Evolutionary conservation across 2,888 invertebrate species (phyloP).

Genomic region (Eupithecia tripunctaria): DNA sequence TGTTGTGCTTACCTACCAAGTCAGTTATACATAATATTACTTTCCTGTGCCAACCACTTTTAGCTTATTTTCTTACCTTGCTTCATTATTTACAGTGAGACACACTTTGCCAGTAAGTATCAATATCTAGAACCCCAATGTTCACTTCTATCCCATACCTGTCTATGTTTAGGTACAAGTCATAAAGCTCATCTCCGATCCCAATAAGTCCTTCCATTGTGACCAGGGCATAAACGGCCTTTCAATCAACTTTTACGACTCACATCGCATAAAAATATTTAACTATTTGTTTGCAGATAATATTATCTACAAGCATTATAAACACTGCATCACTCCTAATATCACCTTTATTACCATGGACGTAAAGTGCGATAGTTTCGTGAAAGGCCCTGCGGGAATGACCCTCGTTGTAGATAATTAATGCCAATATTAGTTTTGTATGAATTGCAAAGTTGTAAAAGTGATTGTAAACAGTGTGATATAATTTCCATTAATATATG

Average conservation of each 20-base stretch:
- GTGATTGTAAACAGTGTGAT: conserved; percentile 37
- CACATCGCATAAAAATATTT: conserved; percentile 81
- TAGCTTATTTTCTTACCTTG: background rate
- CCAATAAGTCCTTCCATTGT: conserved; percentile 66
- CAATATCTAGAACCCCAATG: conserved; percentile 10
- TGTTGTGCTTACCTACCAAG: background rate
- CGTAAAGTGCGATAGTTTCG: conserved; percentile 41
- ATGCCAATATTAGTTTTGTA: conserved; percentile 62
- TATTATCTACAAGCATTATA: conserved; percentile 70
- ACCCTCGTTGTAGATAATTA: conserved; percentile 59
- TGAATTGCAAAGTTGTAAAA: conserved; percentile 55
- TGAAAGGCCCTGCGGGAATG: conserved; percentile 26
- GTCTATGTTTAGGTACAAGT: conserved; percentile 31
- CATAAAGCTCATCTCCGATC: conserved; percentile 50
- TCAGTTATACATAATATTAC: background rate
- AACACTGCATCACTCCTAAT: conserved; percentile 43
- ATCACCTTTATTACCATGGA: conserved; percentile 44
- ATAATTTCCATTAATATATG: conserved; percentile 23
- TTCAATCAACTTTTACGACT: conserved; percentile 83
- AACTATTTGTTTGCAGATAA: conserved; percentile 80
- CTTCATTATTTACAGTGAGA: background rate
- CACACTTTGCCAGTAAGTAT: background rate
- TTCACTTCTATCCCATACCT: conserved; percentile 41
- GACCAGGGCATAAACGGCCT: conserved; percentile 61
- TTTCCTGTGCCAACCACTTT: background rate